These are phyloP conservation scores for Nyctibius bracteatus DNA, from an alignment of 2,113 vertebrate genomes.

Conservation along the genomic window DNA sequence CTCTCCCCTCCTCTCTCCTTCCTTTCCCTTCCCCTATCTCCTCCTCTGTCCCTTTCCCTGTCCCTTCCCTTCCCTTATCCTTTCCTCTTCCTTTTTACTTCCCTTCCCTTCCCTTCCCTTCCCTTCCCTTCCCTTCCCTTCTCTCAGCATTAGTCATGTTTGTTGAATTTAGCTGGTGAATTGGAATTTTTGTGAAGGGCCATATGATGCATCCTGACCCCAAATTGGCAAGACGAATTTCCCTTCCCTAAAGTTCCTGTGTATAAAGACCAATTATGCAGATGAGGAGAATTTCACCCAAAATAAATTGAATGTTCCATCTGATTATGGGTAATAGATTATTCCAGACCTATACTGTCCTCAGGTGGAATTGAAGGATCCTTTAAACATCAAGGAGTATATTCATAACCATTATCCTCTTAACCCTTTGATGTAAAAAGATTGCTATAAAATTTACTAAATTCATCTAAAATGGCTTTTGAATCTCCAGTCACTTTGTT, in stretches of 20 bases:
- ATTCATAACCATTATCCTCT: conserved; percentile 70
- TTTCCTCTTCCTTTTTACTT: not conserved
- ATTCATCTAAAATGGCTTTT: conserved; percentile 69
- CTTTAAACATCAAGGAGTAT: conserved; percentile 69
- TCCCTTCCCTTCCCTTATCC: no score
- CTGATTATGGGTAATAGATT: conserved; percentile 58
- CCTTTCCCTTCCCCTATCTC: not conserved
- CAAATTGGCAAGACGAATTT: not conserved
- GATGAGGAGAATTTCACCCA: conserved; percentile 56
- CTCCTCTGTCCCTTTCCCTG: not conserved
- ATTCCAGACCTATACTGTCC: conserved; percentile 56
- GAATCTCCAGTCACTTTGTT: conserved; percentile 71
- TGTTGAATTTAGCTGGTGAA: not conserved
- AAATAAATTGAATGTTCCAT: conserved; percentile 58
- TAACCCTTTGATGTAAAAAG: conserved; percentile 73
- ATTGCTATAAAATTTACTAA: conserved; percentile 68
- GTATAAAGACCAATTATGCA: conserved; percentile 50
- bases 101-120: not conserved
- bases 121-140: not conserved
- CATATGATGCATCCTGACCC: not conserved
- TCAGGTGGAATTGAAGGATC: conserved; percentile 60
- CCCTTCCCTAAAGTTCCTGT: not conserved
- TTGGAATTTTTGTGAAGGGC: not conserved
- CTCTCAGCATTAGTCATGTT: not conserved
- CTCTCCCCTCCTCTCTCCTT: not conserved